Evolutionary conservation across 2,797 vertebrate genomes (phyloP), one percentile per base, ranked within the genome.

Genomic region (Melanotaenia pygmaea): DNA sequence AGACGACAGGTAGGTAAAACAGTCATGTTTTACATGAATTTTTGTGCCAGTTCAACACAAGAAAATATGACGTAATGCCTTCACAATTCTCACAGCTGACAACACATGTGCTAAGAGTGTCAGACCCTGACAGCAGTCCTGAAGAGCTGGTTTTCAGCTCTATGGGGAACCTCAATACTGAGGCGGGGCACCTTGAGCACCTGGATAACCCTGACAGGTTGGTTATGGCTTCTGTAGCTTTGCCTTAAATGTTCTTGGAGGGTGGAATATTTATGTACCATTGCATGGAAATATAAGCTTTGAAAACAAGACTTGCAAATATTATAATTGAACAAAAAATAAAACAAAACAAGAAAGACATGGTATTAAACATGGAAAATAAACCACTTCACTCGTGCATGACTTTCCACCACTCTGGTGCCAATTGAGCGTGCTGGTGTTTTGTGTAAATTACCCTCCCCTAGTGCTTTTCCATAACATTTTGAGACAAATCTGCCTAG

Each of bases 121-220:
- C 83, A 2, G 97, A 98, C 77, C 89, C 93, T n/a, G 96, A 98
- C 88, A 96, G 93, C 0, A 93, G 91, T 72, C 84, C 94, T 58
- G 77, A 69, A n/a, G 83, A 83, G 50, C 92, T 98, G 71, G 81
- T 90, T 58, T 93, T 98, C 84, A 94, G 93, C 64, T 84, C 96
- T 59, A 93, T 97, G 80, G 96, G 95, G 64, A 94, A 95, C 83
- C 76, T 95, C 70, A 95, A 90, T 82, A 77, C 89, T 62, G 93
- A 94, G 62, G 92, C 92, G 54, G 97, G 96, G 74, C 92, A 94
- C 92, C 86, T 98, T 62, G 96, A 97, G 91, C 94, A 95, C 70
- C 84, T 88, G 30, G 90, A 87, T 45, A 67, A 91, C 77, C 95
- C 94, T 2, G 94, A 92, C 60, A 95, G 89, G 92, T 93, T 58